phyloP scores from a whole-genome alignment of 1,140 invertebrate genomes.

The Lasioglossum albipes region DNA sequence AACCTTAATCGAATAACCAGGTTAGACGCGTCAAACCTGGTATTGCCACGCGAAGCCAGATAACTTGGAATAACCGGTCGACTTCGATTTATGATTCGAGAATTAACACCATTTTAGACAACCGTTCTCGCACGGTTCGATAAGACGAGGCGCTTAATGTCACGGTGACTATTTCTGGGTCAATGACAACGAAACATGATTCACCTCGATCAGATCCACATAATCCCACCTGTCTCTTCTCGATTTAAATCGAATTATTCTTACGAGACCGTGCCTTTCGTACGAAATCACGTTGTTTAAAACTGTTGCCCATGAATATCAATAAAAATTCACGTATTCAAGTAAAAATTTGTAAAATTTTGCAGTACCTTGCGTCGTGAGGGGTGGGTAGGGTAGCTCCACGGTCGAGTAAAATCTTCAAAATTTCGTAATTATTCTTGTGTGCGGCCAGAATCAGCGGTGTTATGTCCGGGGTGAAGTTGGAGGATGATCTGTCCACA shows the following conservation, averaged over 20 bases:
- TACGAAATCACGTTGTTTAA: no score
- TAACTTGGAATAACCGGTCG: constrained; percentile 11
- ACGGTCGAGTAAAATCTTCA: constrained; percentile 92
- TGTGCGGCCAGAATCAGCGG: constrained; percentile 94
- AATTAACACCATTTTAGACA: neutral
- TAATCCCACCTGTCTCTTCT: no score
- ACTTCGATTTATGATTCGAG: constrained; percentile 2
- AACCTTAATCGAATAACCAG: constrained; percentile 40
- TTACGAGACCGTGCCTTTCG: no score
- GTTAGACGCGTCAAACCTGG: constrained; percentile 13
- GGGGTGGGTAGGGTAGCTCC: constrained; percentile 93
- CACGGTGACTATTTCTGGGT: no score
- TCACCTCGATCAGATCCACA: no score
- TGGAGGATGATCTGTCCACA: constrained; percentile 88
- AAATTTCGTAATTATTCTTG: constrained; percentile 95
- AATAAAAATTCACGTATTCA: no score
- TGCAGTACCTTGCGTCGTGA: constrained; percentile 89
- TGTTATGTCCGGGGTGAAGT: constrained; percentile 94
- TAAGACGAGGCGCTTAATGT: neutral
- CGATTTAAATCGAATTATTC: no score
- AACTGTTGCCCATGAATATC: no score
- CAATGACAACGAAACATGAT: no score
- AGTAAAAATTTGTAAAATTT: no score
- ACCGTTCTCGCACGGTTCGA: neutral
- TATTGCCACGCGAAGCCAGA: constrained; percentile 35